Base-by-base conservation (phyloP, 2,797 vertebrate species). In the Muraenolepis orangiensis region DNA sequence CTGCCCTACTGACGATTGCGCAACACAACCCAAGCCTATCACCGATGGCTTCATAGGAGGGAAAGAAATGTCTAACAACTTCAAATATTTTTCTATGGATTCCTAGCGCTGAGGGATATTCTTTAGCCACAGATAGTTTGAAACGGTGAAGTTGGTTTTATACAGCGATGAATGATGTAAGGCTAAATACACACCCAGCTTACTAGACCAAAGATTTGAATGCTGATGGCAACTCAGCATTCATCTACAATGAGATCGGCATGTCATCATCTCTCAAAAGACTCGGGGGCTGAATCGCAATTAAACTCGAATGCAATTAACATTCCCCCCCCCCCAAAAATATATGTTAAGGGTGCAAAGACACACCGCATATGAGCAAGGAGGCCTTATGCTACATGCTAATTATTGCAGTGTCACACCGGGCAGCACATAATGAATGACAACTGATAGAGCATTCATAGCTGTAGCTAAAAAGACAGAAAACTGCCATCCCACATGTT, bases 31-130 rank as follows among this genome's bases (percentile, higher is more conserved):
- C 38, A 42, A 6, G n/a, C n/a, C n/a, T 20, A 26, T 38, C 51
- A 32, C 29, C 73, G 69, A 74, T 29, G 70, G 72, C 11, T 42
- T 46, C 36, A 29, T 7, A 71, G 68, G 68, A 2, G 69, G 40
- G 1, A 64, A 61, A 51, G 34, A 23, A 76, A 72, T 32, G 20
- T 57, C 51, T 8, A 6, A 10, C 6, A 57, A 23, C 51, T 23
- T 57, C 20, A 4, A 8, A 57, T 20, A 57, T 3, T 13, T 8
- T 8, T 10, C 16, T 64, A 3, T 64, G 12, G 6, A 57, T 10
- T 20, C 1, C 20, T 6, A 23, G 51, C 51, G 16, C 20, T 46
- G 3, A 46, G 16, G 51, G 20, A 57, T n/a, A 7, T 0, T 23
- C 20, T 57, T 57, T 12, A 61, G 23, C 8, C 57, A 61, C 57